phyloP scores from a whole-genome alignment of 2,113 vertebrate species.

The Cromileptes altivelis region DNA sequence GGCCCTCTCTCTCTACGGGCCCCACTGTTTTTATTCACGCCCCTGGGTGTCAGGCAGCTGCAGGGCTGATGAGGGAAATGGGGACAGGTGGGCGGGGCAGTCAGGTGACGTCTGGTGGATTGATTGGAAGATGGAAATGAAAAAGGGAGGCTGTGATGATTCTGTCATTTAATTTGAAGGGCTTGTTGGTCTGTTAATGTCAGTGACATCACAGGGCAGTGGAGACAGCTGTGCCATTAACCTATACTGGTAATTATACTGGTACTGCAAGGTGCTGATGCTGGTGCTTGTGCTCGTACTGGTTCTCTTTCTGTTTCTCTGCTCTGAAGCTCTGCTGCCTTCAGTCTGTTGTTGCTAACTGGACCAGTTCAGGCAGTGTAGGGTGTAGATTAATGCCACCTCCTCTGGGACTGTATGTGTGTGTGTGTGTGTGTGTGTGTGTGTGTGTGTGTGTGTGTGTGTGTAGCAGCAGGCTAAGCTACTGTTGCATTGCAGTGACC shows the following conservation, averaged over 20 bases:
- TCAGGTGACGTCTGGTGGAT: too few relatives aligned
- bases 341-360: slow-evolving; percentile 19
- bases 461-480: slow-evolving; percentile 44
- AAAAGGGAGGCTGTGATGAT: too few relatives aligned
- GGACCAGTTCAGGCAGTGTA: slow-evolving; percentile 4
- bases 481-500: slow-evolving; percentile 71
- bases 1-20: too few relatives aligned
- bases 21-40: too few relatives aligned
- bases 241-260: not conserved
- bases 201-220: not conserved
- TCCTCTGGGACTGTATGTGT: not conserved
- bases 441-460: not conserved
- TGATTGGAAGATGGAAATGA: too few relatives aligned
- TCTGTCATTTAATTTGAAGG: not conserved
- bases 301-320: not conserved
- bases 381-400: slow-evolving; percentile 46
- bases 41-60: too few relatives aligned
- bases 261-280: not conserved
- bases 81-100: too few relatives aligned
- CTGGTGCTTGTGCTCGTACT: not conserved
- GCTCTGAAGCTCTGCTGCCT: slow-evolving; percentile 2
- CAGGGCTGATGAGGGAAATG: too few relatives aligned
- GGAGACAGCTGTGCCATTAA: too few relatives aligned
- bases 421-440: slow-evolving; percentile 15
- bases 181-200: too few relatives aligned